Evolutionary conservation across 2,888 invertebrate species (phyloP).

Genomic region (Epinotia bilunana): DNA sequence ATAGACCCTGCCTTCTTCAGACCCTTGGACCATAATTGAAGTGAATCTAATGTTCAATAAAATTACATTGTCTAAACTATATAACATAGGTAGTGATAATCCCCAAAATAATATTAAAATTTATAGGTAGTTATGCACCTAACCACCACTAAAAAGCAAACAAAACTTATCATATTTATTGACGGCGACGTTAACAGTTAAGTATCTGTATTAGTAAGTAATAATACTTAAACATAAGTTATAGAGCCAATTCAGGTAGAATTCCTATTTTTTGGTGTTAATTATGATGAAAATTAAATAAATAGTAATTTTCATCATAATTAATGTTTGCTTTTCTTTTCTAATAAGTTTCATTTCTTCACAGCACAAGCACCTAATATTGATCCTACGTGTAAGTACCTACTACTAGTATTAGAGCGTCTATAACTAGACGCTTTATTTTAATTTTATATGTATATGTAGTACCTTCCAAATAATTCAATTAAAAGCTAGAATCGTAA

Average conservation of each 20-base stretch:
- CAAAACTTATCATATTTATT: background rate
- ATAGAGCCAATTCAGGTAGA: slow-evolving; percentile 15
- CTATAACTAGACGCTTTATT: too few species aligned
- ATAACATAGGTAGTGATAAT: too few species aligned
- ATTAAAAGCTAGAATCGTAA: too few species aligned
- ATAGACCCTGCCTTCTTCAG: slow-evolving; percentile 25
- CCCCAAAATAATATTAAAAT: too few species aligned
- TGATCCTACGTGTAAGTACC: slow-evolving; percentile 15
- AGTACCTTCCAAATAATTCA: too few species aligned
- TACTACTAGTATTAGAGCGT: background rate
- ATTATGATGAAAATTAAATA: too few species aligned
- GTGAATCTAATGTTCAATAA: too few species aligned
- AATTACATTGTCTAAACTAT: too few species aligned
- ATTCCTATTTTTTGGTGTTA: background rate
- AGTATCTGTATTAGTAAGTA: too few species aligned
- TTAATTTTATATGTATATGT: too few species aligned
- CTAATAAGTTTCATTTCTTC: slow-evolving; percentile 8
- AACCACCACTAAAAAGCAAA: background rate
- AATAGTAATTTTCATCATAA: background rate
- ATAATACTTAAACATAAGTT: background rate
- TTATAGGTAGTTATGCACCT: too few species aligned
- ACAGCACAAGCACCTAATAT: slow-evolving; percentile 23
- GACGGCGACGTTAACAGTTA: background rate
- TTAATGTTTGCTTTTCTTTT: background rate
- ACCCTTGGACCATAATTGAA: slow-evolving; percentile 26